Evolutionary conservation across 1,140 invertebrate species (phyloP), one percentile per base, ranked within the genome.

Genomic region (Uloborus diversus): DNA sequence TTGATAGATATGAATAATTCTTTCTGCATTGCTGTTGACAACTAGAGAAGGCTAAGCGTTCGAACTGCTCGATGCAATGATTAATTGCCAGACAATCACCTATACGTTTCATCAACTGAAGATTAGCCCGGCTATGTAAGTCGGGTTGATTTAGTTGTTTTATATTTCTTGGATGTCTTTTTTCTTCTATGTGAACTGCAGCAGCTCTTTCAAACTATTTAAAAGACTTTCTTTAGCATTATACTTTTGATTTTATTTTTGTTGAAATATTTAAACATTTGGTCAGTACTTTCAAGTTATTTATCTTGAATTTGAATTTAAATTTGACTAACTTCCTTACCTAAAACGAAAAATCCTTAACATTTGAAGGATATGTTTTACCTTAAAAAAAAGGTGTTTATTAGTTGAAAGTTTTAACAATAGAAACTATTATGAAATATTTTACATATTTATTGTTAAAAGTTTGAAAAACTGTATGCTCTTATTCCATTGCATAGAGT

Each of bases 21-120:
- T 42, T 42, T 42, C 37, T 1, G 1, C 37, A 42, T 42, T 42
- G 37, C 37, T 42, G 37, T 17, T 42, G 17, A 1, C 9, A 2
- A 42, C n/a, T n/a, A n/a, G n/a, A n/a, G n/a, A 35, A 17, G 49
- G 49, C 11, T 28, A 20, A 37, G 49, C 37, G 70, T 61, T 62
- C 37, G 56, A 25, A 62, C 37, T 73, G 57, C 70, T 73, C 28
- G 70, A 27, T 27, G 70, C 70, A 73, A 49, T 62, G 37, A 53
- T 49, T 35, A 73, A 73, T 73, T 73, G 70, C 70, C 57, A 73
- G 70, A 73, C 70, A 73, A 73, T 73, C 70, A 73, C 32, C 35
- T n/a, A n/a, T 14, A 47, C 33, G 20, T 49, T 62, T 28, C 20
- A 49, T 61, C 56, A 62, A 73, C 27, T 35, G 64, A 53, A 33